Evolutionary conservation across 2,797 vertebrate species (phyloP).

Genomic region (Pangasius sanitwongsei): DNA sequence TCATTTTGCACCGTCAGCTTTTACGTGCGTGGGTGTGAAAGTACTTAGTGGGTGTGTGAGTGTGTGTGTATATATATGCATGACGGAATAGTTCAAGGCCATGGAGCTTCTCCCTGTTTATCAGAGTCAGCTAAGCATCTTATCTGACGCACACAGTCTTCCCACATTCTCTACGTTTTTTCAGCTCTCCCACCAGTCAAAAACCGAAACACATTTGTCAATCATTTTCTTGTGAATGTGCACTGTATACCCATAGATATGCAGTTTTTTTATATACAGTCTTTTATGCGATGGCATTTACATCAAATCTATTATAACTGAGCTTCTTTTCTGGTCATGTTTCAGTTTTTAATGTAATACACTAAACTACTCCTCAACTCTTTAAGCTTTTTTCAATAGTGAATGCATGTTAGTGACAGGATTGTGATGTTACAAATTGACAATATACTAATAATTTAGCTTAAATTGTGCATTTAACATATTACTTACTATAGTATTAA

Average conservation of each 20-base stretch:
- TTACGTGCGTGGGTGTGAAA: constrained; percentile 27
- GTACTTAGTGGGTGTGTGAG: constrained; percentile 13
- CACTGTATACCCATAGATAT: background rate
- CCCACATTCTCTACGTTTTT: background rate
- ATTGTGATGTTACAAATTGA: background rate
- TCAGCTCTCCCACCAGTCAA: constrained; percentile 18
- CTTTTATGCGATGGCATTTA: background rate
- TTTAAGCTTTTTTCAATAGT: background rate
- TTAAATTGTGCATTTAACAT: background rate
- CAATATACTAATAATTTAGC: background rate
- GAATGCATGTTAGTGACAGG: background rate
- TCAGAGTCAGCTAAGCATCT: constrained; percentile 6
- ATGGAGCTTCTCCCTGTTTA: constrained; percentile 29
- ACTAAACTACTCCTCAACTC: background rate
- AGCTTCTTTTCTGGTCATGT: background rate
- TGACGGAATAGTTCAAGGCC: constrained; percentile 41
- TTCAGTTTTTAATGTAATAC: background rate
- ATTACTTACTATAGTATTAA: background rate
- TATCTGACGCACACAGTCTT: constrained; percentile 13
- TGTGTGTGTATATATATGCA: background rate
- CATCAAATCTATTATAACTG: background rate
- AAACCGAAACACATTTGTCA: constrained; percentile 26
- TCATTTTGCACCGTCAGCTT: constrained; percentile 29
- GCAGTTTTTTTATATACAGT: too few relatives aligned
- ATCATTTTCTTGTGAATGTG: background rate